These are phyloP conservation scores for Melipona bicolor DNA, from an alignment of 2,888 invertebrate species.

Conservation along the genomic window DNA sequence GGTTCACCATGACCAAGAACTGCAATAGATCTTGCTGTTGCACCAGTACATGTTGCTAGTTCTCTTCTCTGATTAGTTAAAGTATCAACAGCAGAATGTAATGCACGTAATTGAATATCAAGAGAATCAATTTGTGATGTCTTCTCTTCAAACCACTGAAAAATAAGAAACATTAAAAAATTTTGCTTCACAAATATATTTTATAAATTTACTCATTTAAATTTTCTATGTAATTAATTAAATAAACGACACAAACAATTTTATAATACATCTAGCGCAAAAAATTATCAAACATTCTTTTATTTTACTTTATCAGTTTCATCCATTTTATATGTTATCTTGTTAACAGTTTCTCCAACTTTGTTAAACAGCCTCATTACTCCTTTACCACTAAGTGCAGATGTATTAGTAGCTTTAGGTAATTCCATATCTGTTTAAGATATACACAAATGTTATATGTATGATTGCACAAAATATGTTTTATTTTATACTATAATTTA, in stretches of 20 bases:
- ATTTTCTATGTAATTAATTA: not conserved
- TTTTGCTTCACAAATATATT: not conserved
- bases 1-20: constrained; percentile 97
- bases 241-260: constrained; percentile 68
- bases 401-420: constrained; percentile 97
- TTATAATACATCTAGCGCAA: constrained; percentile 23
- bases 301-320: constrained; percentile 96
- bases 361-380: constrained; percentile 97
- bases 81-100: constrained; percentile 94
- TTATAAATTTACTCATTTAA: not conserved
- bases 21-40: constrained; percentile 94
- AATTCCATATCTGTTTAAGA: constrained; percentile 90
- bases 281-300: not conserved
- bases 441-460: constrained; percentile 30
- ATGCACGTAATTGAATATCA: constrained; percentile 94
- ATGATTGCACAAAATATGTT: constrained; percentile 13
- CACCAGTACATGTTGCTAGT: constrained; percentile 90
- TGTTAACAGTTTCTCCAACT: constrained; percentile 98
- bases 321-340: constrained; percentile 99
- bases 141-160: constrained; percentile 99
- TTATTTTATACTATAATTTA: constrained; percentile 77
- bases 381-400: constrained; percentile 97
- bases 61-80: constrained; percentile 95
- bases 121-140: constrained; percentile 95
- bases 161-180: constrained; percentile 57